Evolutionary conservation across 2,797 vertebrate species (phyloP), one percentile per base, ranked within the genome.

Genomic region (Microctenopoma stevenorrisi): DNA sequence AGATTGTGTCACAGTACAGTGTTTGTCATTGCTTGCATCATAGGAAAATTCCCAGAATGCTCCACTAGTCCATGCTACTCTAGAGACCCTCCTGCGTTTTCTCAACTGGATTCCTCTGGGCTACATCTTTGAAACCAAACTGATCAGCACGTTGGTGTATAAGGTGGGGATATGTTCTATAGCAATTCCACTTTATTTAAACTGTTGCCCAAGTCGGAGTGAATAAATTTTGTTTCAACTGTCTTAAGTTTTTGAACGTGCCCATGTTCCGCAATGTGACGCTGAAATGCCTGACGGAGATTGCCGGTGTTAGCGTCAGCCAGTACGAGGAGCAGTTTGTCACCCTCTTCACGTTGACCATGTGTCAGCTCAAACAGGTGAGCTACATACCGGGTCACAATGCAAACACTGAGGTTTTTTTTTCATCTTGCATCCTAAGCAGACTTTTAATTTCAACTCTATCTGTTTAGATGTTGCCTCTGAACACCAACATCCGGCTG

Each of bases 231-330:
- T 37, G 3, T 58, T 70, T 35, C 7, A 10, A 5, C 35, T 48
- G n/a, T 51, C 48, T 40, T 10, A 69, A 99, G 97, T 98, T 98
- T 90, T 88, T 98, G 88, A 98, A 98, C 86, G 97, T 99, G 72
- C 97, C 97, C 64, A 99, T 99, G 97, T 99, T 99, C 86, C 95
- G 97, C 77, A 99, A 99, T 8, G 96, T 99, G 71, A 98, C 97
- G 33, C 90, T 99, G 84, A 99, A 99, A 94, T 98, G 97, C 93
- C 94, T 99, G 93, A 99, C 97, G 57, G 97, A 99, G 92, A 99
- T 99, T 67, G 97, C 97, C 51, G 97, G 97, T 47, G 96, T 98
- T 77, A 99, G 96, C 52, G 97, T 99, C 78, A 97, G 96, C 88
- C 97, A 99, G 74, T 99, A 99, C 4, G 97, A 98, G 88, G 97